Evolutionary conservation across 2,888 invertebrate species (phyloP), one percentile per base, ranked within the genome.

Genomic region (Crocallis elinguaria): DNA sequence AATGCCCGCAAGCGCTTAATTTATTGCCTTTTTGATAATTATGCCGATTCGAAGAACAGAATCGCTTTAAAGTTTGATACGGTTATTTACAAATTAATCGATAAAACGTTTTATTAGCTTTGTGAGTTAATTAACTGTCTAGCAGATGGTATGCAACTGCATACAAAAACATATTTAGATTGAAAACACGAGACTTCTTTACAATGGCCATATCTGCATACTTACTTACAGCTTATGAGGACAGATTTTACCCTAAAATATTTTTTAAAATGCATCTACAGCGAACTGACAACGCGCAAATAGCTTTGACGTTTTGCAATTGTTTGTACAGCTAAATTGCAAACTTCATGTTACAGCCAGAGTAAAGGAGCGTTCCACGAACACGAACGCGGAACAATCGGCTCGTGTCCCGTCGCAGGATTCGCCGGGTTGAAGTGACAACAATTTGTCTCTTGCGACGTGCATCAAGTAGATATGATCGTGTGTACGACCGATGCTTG

Each of bases 391-490:
- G 74, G 79, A 82, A 83, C 82, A 83, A 82, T 82, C 75, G 77
- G 71, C 76, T 77, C 74, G 82, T 79, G 83, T 83, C 82, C 82
- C 74, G 69, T 64, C 68, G 77, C 75, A 76, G 77, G 79, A 77
- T 78, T 76, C 79, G 76, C 79, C 16, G 36, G 16, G 41, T 52
- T 85, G 84, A 86, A 82, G 86, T 82, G 86, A 86, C 71, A 82
- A 81, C 88, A 89, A 90, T 90, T 90, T 90, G 90, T 89, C 88
- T 83, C 73, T 62, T 60, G 71, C 81, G 86, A 86, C 84, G 79
- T 83, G 79, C 82, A 82, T 83, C 84, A 84, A 84, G 81, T 81
- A 85, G 88, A 89, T 88, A 90, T 89, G 82, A 89, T 89, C 89
- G 81, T 84, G 79, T 84, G 79, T 81, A 76, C 77, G 76, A 77